These are phyloP conservation scores for Casuarius casuarius DNA, from an alignment of 2,113 vertebrate genomes.

Conservation along the genomic window DNA sequence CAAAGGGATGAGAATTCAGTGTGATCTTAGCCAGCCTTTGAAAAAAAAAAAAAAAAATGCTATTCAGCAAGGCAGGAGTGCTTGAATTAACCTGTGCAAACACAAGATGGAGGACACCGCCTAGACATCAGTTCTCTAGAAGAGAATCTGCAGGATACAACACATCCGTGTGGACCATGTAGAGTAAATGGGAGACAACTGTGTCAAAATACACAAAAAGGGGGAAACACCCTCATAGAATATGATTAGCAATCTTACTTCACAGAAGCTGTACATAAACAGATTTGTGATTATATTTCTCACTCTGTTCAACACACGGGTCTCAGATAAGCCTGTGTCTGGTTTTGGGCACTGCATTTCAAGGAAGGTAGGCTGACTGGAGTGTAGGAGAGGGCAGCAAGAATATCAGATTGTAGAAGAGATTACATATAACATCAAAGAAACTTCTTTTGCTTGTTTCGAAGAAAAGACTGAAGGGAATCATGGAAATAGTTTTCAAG, in stretches of 20 bases:
- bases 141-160: neutral
- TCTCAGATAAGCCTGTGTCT: neutral
- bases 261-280: neutral
- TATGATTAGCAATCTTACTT: neutral
- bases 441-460: neutral
- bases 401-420: neutral
- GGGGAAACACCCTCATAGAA: neutral
- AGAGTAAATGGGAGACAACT: neutral
- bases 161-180: rapidly evolving
- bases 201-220: neutral
- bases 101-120: neutral
- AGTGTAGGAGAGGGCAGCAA: rapidly evolving
- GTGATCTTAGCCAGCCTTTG: neutral
- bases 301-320: rapidly evolving
- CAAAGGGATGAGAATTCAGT: neutral
- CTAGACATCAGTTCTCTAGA: neutral
- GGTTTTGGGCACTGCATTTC: neutral
- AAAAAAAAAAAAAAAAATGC: neutral
- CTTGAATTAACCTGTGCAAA: neutral
- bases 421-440: neutral
- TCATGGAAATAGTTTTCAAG: rapidly evolving
- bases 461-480: neutral
- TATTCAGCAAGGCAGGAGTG: neutral
- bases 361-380: rapidly evolving
- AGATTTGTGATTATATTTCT: neutral